Conservation (phyloP, 2,113 vertebrate genomes). For the Chaetodon auriga region DNA sequence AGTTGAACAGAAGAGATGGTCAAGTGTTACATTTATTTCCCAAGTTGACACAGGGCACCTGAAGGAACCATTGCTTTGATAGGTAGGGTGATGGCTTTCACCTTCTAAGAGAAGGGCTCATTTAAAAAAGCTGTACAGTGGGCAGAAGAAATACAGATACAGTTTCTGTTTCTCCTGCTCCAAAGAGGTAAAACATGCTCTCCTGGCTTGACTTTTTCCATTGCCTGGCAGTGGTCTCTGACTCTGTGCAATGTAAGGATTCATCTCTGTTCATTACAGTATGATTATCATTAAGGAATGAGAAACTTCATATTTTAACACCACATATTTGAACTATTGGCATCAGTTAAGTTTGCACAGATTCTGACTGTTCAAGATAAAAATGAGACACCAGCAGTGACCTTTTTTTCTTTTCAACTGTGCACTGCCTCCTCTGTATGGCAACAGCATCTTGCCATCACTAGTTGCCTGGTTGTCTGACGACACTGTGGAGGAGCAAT, state of each 20-base stretch:
- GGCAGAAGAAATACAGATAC: neutral
- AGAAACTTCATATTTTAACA: too few relatives aligned
- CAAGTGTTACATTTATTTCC: conserved; percentile 50
- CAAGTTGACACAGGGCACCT: conserved; percentile 34
- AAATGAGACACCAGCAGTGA: too few relatives aligned
- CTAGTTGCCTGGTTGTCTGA: conserved; percentile 56
- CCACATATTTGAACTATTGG: neutral
- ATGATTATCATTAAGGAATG: neutral
- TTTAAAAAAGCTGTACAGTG: neutral
- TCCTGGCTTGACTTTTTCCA: neutral
- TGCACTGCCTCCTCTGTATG: conserved; percentile 1
- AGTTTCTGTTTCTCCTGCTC: conserved; percentile 2
- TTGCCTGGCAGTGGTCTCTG: neutral
- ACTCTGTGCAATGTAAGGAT: neutral
- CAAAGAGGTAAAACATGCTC: conserved; percentile 4
- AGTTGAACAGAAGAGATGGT: conserved; percentile 23
- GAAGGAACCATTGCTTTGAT: conserved; percentile 50
- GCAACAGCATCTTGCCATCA: conserved; percentile 71
- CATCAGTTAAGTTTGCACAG: neutral
- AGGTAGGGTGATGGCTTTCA: conserved; percentile 46
- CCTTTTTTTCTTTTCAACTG: neutral
- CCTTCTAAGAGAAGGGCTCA: conserved; percentile 29
- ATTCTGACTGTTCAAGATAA: too few relatives aligned
- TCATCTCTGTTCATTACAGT: neutral
- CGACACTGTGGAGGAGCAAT: conserved; percentile 15